These are phyloP conservation scores for Amazona guildingii DNA, from an alignment of 2,113 vertebrate species.

Conservation along the genomic window DNA sequence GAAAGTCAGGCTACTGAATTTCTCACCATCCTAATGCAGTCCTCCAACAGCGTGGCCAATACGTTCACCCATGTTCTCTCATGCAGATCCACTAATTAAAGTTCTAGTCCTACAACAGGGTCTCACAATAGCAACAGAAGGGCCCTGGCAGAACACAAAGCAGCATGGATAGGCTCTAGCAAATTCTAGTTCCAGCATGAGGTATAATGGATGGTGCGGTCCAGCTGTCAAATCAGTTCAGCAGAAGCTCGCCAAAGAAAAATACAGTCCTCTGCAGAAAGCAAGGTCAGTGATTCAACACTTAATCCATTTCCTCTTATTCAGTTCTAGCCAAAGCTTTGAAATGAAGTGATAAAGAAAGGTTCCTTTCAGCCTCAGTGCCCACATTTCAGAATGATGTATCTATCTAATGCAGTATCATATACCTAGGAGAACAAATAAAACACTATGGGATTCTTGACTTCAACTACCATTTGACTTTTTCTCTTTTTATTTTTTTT, in stretches of 20 bases:
- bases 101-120: neutral
- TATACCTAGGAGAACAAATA: neutral
- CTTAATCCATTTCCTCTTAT: neutral
- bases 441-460: neutral
- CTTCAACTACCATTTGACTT: neutral
- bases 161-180: neutral
- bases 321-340: conserved; percentile 3
- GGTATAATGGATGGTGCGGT: neutral
- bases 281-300: conserved; percentile 15
- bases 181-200: neutral
- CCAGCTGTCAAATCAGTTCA: neutral
- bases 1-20: neutral
- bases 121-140: neutral
- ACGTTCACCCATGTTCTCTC: neutral
- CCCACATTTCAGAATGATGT: neutral
- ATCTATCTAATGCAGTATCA: neutral
- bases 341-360: conserved; percentile 27
- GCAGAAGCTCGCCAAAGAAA: neutral
- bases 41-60: neutral
- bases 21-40: neutral
- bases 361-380: neutral
- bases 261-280: neutral
- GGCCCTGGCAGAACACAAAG: accelerated
- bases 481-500: neutral
- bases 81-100: neutral